A percentile compares a stretch with the other conserved stretches of the same genome.
Evolutionary conservation across 2,113 vertebrate genomes (phyloP).

Genomic region (Peromyscus polionotus): DNA sequence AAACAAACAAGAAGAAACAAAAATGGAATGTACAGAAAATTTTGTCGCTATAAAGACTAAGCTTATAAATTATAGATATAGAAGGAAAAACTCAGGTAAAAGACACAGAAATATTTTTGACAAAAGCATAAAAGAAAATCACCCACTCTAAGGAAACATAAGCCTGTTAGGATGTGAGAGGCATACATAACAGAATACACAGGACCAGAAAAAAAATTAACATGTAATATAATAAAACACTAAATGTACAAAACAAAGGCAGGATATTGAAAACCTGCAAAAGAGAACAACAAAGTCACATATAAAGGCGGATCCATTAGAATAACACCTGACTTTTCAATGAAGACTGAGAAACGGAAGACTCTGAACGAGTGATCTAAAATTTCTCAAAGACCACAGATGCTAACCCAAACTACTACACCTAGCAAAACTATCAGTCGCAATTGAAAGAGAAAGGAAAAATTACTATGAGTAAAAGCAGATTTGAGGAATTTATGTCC

Average conservation of each 20-base stretch:
- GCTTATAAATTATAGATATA: background rate
- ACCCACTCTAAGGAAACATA: background rate
- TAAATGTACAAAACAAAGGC: background rate
- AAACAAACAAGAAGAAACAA: background rate
- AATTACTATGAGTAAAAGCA: background rate
- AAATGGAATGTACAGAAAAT: background rate
- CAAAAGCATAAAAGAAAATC: background rate
- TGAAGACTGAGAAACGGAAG: background rate
- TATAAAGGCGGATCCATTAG: background rate
- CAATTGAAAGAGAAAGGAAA: background rate
- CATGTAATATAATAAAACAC: background rate
- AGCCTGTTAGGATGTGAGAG: background rate
- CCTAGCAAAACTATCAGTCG: background rate
- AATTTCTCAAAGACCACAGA: background rate
- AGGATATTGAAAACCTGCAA: background rate
- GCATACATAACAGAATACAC: background rate
- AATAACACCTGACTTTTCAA: background rate
- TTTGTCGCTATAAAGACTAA: background rate
- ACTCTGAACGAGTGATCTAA: background rate
- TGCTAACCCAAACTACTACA: background rate
- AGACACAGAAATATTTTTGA: background rate
- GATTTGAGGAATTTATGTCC: background rate
- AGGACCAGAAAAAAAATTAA: background rate
- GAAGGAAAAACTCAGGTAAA: background rate
- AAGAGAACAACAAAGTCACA: background rate